phyloP scores from a whole-genome alignment of 2,113 vertebrate genomes.

The Bungarus multicinctus region DNA sequence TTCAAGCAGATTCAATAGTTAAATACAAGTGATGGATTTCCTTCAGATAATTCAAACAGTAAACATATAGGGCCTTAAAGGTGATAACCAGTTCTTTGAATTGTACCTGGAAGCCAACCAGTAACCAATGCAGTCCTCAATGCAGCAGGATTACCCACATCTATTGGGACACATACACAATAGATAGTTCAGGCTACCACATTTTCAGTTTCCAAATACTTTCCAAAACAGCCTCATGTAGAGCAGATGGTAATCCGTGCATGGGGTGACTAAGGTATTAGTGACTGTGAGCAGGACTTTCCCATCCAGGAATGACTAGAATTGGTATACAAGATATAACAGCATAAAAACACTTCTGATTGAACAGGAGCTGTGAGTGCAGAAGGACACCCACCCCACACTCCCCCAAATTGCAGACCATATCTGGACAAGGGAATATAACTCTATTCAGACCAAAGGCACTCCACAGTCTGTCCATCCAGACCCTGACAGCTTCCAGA shows the following conservation, averaged over 20 bases:
- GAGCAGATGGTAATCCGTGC: not conserved
- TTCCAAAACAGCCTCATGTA: not conserved
- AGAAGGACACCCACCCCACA: no score
- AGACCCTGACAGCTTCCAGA: not conserved
- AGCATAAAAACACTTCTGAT: not conserved
- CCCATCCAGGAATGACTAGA: not conserved
- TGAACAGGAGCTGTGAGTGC: not conserved
- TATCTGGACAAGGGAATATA: not conserved
- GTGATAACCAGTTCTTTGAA: not conserved
- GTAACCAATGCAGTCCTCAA: not conserved
- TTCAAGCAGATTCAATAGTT: not conserved
- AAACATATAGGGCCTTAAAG: not conserved
- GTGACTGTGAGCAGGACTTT: not conserved
- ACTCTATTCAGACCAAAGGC: not conserved
- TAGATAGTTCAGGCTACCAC: not conserved
- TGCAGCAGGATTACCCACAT: not conserved
- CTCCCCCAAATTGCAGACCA: not conserved
- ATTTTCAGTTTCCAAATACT: not conserved
- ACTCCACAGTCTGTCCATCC: not conserved
- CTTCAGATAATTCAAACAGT: not conserved
- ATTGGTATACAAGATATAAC: not conserved
- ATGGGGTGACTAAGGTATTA: not conserved
- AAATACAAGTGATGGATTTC: not conserved
- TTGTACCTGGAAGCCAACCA: not conserved
- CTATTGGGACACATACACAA: not conserved